These are phyloP conservation scores for Rhopalosiphum maidis DNA, from an alignment of 1,140 invertebrate species.

Conservation along the genomic window DNA sequence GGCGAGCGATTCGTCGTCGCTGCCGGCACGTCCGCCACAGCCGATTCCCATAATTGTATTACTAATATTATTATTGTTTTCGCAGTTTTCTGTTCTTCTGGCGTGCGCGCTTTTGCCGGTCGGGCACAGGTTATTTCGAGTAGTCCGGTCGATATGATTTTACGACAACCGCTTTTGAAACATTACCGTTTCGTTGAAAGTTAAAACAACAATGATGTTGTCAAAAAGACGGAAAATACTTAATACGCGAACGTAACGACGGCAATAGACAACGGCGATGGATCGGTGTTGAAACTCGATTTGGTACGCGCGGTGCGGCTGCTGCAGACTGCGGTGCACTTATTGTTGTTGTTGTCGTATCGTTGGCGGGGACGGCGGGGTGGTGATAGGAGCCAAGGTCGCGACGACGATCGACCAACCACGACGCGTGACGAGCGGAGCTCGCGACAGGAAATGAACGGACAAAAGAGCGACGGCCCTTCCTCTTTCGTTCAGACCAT, in stretches of 20 bases:
- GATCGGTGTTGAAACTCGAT: not conserved
- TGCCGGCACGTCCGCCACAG: not conserved
- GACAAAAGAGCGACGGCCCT: not conserved
- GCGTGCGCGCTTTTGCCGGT: not conserved
- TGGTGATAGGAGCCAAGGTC: slow-evolving; percentile 10
- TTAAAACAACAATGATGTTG: no score
- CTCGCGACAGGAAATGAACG: not conserved
- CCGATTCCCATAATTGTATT: not conserved
- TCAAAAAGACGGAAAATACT: not conserved
- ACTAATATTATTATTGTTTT: not conserved
- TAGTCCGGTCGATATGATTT: not conserved
- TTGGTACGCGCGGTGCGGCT: not conserved
- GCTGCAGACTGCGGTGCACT: not conserved
- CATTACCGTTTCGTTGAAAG: not conserved
- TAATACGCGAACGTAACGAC: not conserved
- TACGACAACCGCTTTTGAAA: not conserved
- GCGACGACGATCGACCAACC: not conserved
- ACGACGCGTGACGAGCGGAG: not conserved
- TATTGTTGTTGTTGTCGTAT: not conserved
- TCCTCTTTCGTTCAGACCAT: not conserved
- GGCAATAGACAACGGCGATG: not conserved
- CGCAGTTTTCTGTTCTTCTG: not conserved
- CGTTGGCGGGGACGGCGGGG: not conserved
- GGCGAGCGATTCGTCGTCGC: not conserved
- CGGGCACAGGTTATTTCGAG: not conserved